Conservation (phyloP, 2,797 vertebrate species). For the Falco cherrug region DNA sequence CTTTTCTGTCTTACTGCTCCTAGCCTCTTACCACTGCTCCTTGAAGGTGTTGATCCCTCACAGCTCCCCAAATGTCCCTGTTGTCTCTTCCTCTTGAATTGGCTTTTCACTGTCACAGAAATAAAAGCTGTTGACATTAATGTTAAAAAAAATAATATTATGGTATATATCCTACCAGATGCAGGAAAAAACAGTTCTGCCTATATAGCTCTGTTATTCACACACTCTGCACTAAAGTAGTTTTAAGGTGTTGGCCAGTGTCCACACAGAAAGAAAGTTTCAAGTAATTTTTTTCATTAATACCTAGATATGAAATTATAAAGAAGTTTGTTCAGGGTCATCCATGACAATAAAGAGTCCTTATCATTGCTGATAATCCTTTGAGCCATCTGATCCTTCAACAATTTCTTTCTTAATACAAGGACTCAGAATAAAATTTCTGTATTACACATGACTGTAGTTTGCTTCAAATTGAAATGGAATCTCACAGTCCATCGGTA, state of each 20-base stretch:
- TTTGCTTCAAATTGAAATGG: conserved; percentile 30
- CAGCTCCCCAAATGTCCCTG: background rate
- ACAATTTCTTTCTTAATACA: conserved; percentile 16
- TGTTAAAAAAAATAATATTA: background rate
- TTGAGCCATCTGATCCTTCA: background rate
- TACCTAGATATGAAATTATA: background rate
- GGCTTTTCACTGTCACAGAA: background rate
- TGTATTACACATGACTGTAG: background rate
- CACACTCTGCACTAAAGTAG: accelerated
- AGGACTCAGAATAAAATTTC: background rate
- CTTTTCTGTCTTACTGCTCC: background rate
- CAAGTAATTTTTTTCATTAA: background rate
- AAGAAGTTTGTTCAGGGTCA: background rate
- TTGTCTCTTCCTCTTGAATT: background rate
- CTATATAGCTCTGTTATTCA: background rate
- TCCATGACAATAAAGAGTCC: background rate
- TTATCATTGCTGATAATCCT: conserved; percentile 13
- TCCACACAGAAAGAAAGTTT: background rate
- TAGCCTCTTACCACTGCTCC: background rate
- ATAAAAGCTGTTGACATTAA: accelerated
- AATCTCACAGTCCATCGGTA: background rate
- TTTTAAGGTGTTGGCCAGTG: background rate
- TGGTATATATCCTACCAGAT: background rate
- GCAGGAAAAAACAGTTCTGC: background rate
- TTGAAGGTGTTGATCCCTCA: background rate